Conservation (phyloP, 2,113 vertebrate species). For the Charina bottae region DNA sequence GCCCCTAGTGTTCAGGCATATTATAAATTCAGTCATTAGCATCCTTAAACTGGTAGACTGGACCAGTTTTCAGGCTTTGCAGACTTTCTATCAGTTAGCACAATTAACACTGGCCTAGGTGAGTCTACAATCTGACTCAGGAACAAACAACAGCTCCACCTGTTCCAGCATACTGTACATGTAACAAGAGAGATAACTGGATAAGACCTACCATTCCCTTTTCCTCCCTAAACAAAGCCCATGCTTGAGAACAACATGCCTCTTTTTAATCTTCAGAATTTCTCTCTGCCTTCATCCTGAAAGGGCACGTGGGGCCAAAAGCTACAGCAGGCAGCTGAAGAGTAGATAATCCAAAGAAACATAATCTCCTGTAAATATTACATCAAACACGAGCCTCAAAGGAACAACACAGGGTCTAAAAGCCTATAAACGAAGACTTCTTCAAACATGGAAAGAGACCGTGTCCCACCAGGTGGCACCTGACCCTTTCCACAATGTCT, state of each 20-base stretch:
- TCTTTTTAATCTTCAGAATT: neutral
- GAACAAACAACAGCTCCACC: neutral
- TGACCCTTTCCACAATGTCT: constrained; percentile 28
- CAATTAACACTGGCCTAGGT: neutral
- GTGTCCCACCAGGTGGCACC: neutral
- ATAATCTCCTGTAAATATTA: constrained; percentile 33
- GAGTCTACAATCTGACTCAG: neutral
- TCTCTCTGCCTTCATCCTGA: neutral
- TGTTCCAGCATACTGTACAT: neutral
- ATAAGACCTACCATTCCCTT: neutral
- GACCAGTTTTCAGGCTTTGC: neutral
- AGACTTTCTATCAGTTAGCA: neutral
- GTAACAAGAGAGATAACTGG: neutral
- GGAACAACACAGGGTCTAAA: constrained; percentile 4
- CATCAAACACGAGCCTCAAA: constrained; percentile 15
- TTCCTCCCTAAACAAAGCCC: neutral
- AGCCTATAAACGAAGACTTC: constrained; percentile 20
- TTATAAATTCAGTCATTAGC: neutral
- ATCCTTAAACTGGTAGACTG: neutral
- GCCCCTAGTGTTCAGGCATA: neutral
- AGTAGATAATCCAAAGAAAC: constrained; percentile 14
- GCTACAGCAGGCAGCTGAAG: neutral
- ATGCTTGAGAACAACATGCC: neutral
- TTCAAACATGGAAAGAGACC: constrained; percentile 19
- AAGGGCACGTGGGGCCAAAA: neutral